A percentile compares a stretch with the other conserved stretches of the same genome.
Evolutionary conservation across 2,113 vertebrate genomes (phyloP).

Genomic region (Actinemys pallida): DNA sequence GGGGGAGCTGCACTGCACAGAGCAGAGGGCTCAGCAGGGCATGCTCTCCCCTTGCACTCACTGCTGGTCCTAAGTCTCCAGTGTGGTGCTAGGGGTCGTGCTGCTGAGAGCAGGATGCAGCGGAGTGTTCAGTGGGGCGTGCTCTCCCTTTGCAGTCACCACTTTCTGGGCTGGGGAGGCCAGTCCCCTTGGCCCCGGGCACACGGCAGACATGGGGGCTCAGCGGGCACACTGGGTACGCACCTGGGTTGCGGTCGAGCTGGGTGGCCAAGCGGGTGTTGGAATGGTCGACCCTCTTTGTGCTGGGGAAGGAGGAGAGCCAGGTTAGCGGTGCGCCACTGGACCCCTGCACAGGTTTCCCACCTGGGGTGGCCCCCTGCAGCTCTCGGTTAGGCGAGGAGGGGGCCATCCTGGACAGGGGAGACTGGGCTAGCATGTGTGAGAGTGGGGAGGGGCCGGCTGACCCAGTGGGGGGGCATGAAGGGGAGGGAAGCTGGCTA

Average conservation of each 20-base stretch:
- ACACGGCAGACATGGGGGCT: not conserved
- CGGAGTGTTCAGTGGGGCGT: not conserved
- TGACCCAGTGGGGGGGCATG: not conserved
- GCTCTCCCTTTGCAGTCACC: not conserved
- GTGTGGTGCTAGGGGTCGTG: not conserved
- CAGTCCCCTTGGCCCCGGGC: not conserved
- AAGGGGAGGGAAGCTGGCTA: not conserved
- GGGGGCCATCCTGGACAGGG: not conserved
- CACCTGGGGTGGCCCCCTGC: not conserved
- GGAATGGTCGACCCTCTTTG: constrained; percentile 92
- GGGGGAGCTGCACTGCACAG: not conserved
- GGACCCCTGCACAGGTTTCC: not conserved
- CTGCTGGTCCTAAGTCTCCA: not conserved
- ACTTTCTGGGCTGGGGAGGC: not conserved
- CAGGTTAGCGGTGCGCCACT: not conserved
- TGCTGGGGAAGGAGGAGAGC: constrained; percentile 74
- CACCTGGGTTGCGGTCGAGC: constrained; percentile 91
- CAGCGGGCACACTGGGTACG: not conserved
- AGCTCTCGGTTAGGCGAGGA: not conserved
- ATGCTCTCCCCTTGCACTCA: no score
- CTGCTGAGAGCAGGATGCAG: not conserved
- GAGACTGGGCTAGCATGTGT: not conserved
- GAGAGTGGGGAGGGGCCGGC: not conserved
- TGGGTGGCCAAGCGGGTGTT: constrained; percentile 92
- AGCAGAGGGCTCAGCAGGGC: not conserved